Evolutionary conservation across 2,113 vertebrate species (phyloP).

Genomic region (Thinocorus orbignyianus): DNA sequence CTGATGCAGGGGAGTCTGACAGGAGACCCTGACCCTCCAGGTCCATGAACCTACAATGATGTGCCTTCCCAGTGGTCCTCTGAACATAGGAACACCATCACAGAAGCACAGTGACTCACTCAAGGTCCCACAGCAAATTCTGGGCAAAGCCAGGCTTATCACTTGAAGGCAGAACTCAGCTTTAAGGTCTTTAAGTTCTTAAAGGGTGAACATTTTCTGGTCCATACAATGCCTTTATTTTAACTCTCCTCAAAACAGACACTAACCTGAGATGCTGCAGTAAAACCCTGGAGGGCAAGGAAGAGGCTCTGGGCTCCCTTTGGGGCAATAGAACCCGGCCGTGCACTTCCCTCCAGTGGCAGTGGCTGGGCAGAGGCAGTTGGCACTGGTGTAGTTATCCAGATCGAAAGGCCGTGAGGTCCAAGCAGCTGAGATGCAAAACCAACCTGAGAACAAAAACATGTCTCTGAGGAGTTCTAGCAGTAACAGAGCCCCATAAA

Average conservation of each 20-base stretch:
- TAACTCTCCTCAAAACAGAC: background rate
- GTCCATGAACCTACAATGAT: background rate
- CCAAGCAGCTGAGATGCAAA: slow-evolving; percentile 92
- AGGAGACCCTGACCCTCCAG: background rate
- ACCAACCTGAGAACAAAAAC: slow-evolving; percentile 83
- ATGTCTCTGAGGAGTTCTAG: background rate
- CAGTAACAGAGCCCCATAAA: background rate
- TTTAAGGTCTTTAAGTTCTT: background rate
- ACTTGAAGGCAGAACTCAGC: background rate
- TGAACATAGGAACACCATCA: background rate
- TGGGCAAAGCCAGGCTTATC: background rate
- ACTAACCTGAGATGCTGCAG: slow-evolving; percentile 85
- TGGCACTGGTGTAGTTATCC: slow-evolving; percentile 92
- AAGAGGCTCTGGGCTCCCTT: slow-evolving; percentile 83
- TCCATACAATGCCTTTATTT: background rate
- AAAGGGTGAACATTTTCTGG: background rate
- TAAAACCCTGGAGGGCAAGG: slow-evolving; percentile 83
- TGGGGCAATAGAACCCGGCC: slow-evolving; percentile 85
- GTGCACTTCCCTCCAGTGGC: slow-evolving; percentile 89
- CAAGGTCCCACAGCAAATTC: background rate
- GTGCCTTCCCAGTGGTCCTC: background rate
- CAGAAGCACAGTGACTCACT: background rate
- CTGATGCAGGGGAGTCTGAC: background rate
- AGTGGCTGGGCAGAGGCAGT: slow-evolving; percentile 92
- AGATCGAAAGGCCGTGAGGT: slow-evolving; percentile 90